Evolutionary conservation across 1,140 invertebrate species (phyloP).

Genomic region (Anadara kagoshimensis): DNA sequence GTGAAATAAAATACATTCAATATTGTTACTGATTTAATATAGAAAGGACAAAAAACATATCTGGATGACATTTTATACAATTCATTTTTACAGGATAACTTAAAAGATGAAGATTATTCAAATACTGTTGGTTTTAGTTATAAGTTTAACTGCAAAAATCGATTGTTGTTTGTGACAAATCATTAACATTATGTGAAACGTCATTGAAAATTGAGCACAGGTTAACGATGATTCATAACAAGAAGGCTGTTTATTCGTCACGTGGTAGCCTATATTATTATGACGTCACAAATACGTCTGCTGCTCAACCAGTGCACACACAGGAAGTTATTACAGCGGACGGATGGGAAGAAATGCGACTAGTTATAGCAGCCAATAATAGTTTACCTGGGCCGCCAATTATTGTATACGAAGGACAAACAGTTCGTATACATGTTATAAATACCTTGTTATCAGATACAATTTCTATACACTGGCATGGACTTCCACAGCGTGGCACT

Average conservation of each 20-base stretch:
- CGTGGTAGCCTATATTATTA: slow-evolving; percentile 47
- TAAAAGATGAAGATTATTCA: too few species aligned
- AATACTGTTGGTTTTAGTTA: too few species aligned
- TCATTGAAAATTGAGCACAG: slow-evolving; percentile 40
- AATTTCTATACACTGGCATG: slow-evolving; percentile 90
- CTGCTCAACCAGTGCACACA: slow-evolving; percentile 23
- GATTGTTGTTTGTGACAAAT: slow-evolving; percentile 28
- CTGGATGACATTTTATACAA: too few species aligned
- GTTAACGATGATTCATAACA: slow-evolving; percentile 52
- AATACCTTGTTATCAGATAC: slow-evolving; percentile 88
- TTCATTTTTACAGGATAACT: too few species aligned
- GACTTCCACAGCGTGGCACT: slow-evolving; percentile 85
- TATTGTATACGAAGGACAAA: slow-evolving; percentile 88
- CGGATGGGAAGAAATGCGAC: slow-evolving; percentile 44
- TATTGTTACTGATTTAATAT: too few species aligned
- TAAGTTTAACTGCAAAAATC: too few species aligned
- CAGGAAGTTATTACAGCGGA: slow-evolving; percentile 56
- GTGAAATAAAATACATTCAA: too few species aligned
- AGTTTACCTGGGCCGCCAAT: slow-evolving; percentile 65
- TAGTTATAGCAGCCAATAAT: slow-evolving; percentile 54
- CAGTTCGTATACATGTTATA: slow-evolving; percentile 87
- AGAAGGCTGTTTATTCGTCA: slow-evolving; percentile 33
- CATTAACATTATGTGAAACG: slow-evolving; percentile 46
- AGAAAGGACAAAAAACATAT: too few species aligned
- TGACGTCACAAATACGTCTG: slow-evolving; percentile 38